These are phyloP conservation scores for Laticauda colubrina DNA, from an alignment of 2,113 vertebrate species.

Conservation along the genomic window DNA sequence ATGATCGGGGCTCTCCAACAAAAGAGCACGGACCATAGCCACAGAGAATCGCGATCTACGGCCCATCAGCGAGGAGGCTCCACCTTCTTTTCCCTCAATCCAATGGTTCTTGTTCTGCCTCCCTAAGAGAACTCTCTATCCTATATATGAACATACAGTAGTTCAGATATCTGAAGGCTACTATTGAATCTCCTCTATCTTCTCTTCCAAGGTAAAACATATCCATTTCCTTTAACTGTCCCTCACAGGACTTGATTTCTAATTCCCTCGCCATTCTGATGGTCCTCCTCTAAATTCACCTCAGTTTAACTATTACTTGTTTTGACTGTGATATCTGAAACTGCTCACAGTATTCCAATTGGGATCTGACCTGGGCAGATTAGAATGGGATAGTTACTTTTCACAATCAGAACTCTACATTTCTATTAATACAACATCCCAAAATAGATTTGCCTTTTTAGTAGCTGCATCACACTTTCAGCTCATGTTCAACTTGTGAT, in stretches of 20 bases:
- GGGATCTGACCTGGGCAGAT: background rate
- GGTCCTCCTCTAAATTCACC: background rate
- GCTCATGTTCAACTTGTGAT: background rate
- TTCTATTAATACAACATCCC: background rate
- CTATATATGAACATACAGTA: background rate
- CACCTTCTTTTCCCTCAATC: too few species aligned
- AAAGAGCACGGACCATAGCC: too few species aligned
- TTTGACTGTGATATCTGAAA: background rate
- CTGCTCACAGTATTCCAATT: background rate
- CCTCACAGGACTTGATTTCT: background rate
- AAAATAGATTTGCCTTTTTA: background rate
- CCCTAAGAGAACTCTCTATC: background rate
- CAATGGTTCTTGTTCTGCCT: background rate
- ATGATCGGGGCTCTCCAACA: too few species aligned
- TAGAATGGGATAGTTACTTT: background rate
- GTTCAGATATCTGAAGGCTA: background rate
- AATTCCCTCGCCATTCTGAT: background rate
- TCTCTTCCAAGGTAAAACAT: background rate
- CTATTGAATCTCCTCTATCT: background rate
- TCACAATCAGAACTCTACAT: background rate
- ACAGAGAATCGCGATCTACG: too few species aligned
- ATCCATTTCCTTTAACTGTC: background rate
- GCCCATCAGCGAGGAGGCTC: too few species aligned
- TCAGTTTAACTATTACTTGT: background rate
- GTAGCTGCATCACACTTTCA: background rate